Evolutionary conservation across 2,888 invertebrate genomes (phyloP).

Genomic region (Eledone cirrhosa): DNA sequence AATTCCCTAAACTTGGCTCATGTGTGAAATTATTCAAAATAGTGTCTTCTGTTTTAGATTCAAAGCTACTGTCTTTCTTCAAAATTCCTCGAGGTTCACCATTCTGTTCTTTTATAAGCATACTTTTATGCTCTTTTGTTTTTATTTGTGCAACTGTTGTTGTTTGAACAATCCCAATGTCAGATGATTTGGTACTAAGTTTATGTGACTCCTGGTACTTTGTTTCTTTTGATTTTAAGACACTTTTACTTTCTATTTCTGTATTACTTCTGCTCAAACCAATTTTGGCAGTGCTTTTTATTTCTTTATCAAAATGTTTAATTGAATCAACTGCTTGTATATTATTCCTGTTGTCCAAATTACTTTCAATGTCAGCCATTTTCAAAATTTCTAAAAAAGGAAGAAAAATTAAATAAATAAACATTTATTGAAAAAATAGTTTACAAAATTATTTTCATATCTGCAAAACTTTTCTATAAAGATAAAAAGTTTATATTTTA

Average conservation of each 20-base stretch:
- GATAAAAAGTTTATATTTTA: too few relatives aligned
- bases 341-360: slow-evolving; percentile 5
- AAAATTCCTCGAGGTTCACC: slow-evolving; percentile 45
- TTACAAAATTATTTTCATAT: neutral
- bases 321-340: too few relatives aligned
- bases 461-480: too few relatives aligned
- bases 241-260: slow-evolving; percentile 27
- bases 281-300: slow-evolving; percentile 26
- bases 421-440: neutral
- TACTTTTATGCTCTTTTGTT: too few relatives aligned
- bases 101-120: slow-evolving; percentile 13
- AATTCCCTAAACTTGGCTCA: too few relatives aligned
- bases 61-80: slow-evolving; percentile 51
- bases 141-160: too few relatives aligned
- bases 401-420: neutral
- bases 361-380: slow-evolving; percentile 25
- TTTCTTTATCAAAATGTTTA: neutral
- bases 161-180: too few relatives aligned
- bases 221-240: slow-evolving; percentile 31
- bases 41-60: slow-evolving; percentile 31
- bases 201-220: neutral
- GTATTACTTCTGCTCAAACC: neutral
- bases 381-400: slow-evolving; percentile 30
- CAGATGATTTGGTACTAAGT: neutral
- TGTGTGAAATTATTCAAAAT: too few relatives aligned